These are phyloP conservation scores for Lytechinus variegatus DNA, from an alignment of 35 echinoderm and acorn worm species.

Conservation along the genomic window DNA sequence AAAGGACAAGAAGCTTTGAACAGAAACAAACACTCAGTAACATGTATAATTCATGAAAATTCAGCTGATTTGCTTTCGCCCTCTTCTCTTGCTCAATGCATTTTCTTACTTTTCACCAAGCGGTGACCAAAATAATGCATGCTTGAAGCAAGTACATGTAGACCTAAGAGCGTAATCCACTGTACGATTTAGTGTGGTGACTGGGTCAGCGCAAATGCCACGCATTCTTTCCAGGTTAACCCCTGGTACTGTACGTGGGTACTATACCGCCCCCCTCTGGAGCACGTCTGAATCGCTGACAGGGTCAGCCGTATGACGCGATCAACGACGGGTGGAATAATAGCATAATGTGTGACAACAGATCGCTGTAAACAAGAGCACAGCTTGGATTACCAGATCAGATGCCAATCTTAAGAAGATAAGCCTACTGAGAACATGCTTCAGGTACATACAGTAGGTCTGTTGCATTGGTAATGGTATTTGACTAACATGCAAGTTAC, in stretches of 20 bases:
- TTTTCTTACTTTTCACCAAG: too few species aligned
- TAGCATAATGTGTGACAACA: constrained; percentile 10
- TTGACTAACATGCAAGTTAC: too few species aligned
- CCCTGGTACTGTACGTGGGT: neutral
- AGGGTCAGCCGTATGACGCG: neutral
- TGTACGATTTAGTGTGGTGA: neutral
- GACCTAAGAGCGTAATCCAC: neutral
- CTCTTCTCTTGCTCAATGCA: too few species aligned
- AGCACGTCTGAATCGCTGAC: neutral
- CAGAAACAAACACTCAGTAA: too few species aligned
- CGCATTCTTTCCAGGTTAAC: neutral
- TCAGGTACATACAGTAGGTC: neutral
- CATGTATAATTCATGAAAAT: neutral
- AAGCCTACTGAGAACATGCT: neutral
- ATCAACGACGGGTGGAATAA: constrained; percentile 1
- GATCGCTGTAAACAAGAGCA: neutral
- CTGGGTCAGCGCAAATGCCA: neutral
- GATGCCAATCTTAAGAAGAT: neutral
- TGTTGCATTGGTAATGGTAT: too few species aligned
- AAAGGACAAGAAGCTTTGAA: too few species aligned
- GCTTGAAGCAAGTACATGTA: neutral
- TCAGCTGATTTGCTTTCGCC: too few species aligned
- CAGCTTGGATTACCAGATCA: neutral
- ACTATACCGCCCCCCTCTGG: neutral
- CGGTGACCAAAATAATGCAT: neutral